Evolutionary conservation across 2,113 vertebrate species (phyloP).

Genomic region (Chlamydotis undulata): DNA sequence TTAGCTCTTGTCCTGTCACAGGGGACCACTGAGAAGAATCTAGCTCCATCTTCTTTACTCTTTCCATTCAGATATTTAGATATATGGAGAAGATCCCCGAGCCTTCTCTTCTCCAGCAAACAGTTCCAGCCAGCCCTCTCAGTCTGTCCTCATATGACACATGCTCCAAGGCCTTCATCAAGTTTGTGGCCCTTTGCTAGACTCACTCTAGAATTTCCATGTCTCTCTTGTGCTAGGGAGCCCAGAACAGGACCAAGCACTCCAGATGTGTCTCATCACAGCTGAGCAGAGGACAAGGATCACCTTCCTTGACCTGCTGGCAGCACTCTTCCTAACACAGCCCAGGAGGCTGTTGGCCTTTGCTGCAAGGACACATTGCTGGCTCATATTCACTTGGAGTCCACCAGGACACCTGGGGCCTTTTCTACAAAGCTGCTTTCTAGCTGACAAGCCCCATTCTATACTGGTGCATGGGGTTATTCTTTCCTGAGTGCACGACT

Average conservation of each 20-base stretch:
- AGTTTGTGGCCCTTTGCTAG: not conserved
- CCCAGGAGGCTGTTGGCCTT: not conserved
- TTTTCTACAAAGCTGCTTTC: not conserved
- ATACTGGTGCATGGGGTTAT: accelerated
- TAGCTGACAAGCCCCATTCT: not conserved
- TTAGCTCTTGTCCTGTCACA: not conserved
- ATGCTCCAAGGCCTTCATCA: not conserved
- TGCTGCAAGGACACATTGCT: not conserved
- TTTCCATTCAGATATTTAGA: not conserved
- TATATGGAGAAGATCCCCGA: not conserved
- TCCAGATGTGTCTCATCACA: not conserved
- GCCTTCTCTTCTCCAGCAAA: not conserved
- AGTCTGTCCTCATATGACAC: not conserved
- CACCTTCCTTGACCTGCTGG: not conserved
- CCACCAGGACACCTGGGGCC: not conserved
- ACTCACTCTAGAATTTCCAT: not conserved
- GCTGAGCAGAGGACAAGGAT: not conserved
- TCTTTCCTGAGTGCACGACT: not conserved
- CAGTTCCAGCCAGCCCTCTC: not conserved
- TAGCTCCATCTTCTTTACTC: not conserved
- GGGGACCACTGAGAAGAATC: not conserved
- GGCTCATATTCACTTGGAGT: not conserved
- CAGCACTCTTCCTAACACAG: not conserved
- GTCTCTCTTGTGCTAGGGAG: not conserved
- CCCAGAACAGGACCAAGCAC: not conserved